phyloP scores from a whole-genome alignment of 1,140 invertebrate genomes.

The Temnothorax nylanderi region DNA sequence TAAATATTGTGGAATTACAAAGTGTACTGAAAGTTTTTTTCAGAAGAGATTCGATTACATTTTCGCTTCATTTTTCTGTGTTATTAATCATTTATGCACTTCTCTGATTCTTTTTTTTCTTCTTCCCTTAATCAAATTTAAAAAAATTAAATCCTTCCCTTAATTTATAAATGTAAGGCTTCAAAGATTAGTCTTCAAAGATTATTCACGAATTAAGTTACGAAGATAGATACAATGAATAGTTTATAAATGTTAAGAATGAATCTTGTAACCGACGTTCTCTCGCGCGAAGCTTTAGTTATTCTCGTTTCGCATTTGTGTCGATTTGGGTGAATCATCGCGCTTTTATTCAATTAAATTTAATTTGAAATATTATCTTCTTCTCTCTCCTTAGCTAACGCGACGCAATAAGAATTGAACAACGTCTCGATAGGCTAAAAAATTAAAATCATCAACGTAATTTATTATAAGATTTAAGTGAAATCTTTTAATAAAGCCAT shows the following conservation, averaged over 20 bases:
- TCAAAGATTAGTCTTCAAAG: neutral
- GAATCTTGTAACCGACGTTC: conserved; percentile 11
- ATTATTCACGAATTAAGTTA: conserved; percentile 10
- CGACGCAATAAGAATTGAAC: neutral
- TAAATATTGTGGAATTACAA: neutral
- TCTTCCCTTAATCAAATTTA: neutral
- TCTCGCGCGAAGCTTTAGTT: conserved; percentile 6
- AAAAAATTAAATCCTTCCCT: neutral
- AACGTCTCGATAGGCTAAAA: neutral
- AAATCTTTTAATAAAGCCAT: neutral
- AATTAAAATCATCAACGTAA: neutral
- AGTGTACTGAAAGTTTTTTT: neutral
- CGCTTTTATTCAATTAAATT: conserved; percentile 25
- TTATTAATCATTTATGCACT: neutral
- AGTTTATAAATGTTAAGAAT: conserved; percentile 1
- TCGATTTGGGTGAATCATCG: conserved; percentile 5
- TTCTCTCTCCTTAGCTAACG: neutral
- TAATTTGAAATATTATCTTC: conserved; percentile 21
- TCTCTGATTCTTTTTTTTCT: neutral
- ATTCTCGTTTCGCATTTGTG: conserved; percentile 11
- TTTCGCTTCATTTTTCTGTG: neutral
- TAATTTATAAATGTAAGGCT: neutral
- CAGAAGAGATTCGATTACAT: neutral
- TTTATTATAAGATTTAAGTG: neutral
- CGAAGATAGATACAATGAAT: neutral